phyloP scores from a whole-genome alignment of 2,888 invertebrate genomes.

The Synergus japonicus region DNA sequence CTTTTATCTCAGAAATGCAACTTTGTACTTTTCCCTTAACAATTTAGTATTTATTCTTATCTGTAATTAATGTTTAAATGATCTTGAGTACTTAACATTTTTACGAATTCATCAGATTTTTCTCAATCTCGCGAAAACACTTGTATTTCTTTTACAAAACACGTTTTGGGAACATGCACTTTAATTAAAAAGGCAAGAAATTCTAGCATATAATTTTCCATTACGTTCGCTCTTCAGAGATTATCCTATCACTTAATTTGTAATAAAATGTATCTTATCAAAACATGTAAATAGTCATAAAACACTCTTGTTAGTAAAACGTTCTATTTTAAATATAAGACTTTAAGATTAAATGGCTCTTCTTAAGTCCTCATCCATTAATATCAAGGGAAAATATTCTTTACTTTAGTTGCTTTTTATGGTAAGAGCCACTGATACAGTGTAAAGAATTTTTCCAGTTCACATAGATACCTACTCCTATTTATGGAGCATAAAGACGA shows the following conservation, averaged over 20 bases:
- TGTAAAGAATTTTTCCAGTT: background rate
- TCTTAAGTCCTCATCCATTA: background rate
- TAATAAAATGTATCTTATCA: background rate
- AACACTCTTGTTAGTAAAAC: background rate
- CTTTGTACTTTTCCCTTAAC: constrained; percentile 2
- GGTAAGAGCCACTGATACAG: background rate
- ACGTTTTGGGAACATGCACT: background rate
- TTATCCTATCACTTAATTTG: background rate
- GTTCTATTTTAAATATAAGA: background rate
- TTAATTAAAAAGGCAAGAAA: background rate
- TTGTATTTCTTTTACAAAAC: background rate
- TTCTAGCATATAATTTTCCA: background rate
- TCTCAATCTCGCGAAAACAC: background rate
- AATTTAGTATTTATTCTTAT: constrained; percentile 14
- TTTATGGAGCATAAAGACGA: constrained; percentile 14
- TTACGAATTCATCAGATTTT: background rate
- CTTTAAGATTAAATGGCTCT: background rate
- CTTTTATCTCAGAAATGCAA: constrained; percentile 14
- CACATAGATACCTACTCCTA: constrained; percentile 2
- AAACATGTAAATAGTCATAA: background rate
- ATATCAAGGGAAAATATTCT: background rate
- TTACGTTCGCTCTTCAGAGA: no score
- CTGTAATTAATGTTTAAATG: constrained; percentile 19
- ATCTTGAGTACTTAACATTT: constrained; percentile 17
- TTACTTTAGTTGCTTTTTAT: background rate